A percentile compares a stretch with the other conserved stretches of the same genome.
Evolutionary conservation across 2,113 vertebrate species (phyloP).

Genomic region (Thunnus maccoyii): DNA sequence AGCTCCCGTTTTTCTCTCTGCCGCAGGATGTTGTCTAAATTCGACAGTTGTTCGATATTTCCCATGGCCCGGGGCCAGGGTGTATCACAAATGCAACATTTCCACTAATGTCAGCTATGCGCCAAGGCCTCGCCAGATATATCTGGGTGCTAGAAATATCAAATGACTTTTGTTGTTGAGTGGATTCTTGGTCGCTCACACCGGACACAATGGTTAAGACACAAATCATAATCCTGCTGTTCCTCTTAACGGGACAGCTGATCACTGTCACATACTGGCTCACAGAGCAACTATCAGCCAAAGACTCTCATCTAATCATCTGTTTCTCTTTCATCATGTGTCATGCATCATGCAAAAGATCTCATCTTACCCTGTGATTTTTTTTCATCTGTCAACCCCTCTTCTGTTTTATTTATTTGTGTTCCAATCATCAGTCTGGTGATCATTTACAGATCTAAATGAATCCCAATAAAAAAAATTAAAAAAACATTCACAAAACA

Average conservation of each 20-base stretch:
- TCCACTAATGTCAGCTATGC: conserved; percentile 78
- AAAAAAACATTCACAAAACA: neutral
- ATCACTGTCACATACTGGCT: conserved; percentile 47
- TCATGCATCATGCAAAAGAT: conserved; percentile 40
- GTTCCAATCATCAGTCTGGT: neutral
- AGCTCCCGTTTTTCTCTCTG: conserved; percentile 66
- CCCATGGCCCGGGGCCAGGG: conserved; percentile 74
- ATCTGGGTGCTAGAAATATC: conserved; percentile 65
- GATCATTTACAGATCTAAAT: neutral
- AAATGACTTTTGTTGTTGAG: conserved; percentile 68
- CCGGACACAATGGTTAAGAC: conserved; percentile 71
- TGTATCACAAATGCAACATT: conserved; percentile 82
- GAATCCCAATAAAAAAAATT: neutral
- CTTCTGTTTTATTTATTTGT: conserved; percentile 8
- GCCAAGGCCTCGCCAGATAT: conserved; percentile 62
- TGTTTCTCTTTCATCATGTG: conserved; percentile 62
- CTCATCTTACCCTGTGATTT: conserved; percentile 46
- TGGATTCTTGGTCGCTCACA: conserved; percentile 63
- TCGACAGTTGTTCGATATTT: conserved; percentile 82
- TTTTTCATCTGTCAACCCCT: conserved; percentile 36
- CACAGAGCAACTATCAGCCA: conserved; percentile 18
- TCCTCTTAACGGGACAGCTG: conserved; percentile 70
- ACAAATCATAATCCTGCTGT: conserved; percentile 66
- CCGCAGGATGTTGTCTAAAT: conserved; percentile 78
- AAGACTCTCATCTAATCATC: conserved; percentile 56